Evolutionary conservation across 2,888 invertebrate species (phyloP), one percentile per base, ranked within the genome.

Genomic region (Rhaphigaster nebulosa): DNA sequence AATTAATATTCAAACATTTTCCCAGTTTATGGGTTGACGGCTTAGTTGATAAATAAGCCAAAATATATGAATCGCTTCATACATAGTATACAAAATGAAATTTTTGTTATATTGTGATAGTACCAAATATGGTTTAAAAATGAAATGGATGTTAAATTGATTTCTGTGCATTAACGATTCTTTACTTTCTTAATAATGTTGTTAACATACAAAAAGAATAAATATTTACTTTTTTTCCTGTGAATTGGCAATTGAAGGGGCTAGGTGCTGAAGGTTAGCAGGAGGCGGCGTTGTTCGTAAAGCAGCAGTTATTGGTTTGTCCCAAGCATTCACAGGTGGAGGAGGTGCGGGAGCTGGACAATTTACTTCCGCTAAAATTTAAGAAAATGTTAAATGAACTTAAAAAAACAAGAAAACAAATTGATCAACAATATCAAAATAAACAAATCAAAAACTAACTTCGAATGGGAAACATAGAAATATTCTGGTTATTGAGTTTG

Each of bases 291-390:
- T 95, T 10, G 95, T 95, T 91, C 96, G 94, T 92, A 97, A 93
- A 89, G 96, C 95, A 93, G 96, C 95, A 56, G 96, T 96, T 92
- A 97, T 96, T 8, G 97, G 97, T 94, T 97, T 97, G 92, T 97
- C 97, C 98, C 98, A 98, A 5, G 97, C 97, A 94, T 96, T 97
- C 20, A 96, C 96, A 5, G 96, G 94, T 3, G 97, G 96, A n/a
- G 96, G 96, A 13, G 96, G 96, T 12, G 96, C 95, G 18, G 91
- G 90, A 50, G 90, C 90, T 4, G 91, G 89, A 54, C 91, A 91
- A 84, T 70, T 91, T 26, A 91, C 90, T 60, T 92, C 92, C 91
- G 89, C 20, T 90, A 91, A 76, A 91, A 76, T 50, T 52, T 29
- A 54, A 26, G 5, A 29, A 54, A 0, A 50, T 15, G 34, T 52